Conservation (phyloP, 2,797 vertebrate genomes). For the Alauda arvensis region DNA sequence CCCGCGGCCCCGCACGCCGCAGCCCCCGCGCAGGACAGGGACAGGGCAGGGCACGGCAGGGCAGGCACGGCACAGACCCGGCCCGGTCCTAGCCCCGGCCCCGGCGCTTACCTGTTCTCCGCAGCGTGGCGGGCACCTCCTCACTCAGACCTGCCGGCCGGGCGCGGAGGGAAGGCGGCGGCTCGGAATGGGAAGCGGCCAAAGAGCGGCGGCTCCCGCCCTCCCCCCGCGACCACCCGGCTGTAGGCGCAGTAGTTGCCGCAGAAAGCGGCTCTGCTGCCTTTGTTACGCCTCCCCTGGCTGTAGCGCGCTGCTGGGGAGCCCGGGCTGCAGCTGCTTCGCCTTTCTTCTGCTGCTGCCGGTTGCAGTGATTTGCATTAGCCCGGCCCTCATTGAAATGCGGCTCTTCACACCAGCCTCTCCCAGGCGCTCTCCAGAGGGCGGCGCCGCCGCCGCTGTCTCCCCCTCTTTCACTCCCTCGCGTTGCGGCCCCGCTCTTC, state of each 20-base stretch:
- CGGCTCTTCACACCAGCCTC: conserved; percentile 75
- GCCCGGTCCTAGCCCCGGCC: background rate
- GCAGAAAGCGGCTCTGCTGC: conserved; percentile 62
- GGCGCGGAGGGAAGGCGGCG: background rate
- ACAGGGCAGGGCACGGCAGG: background rate
- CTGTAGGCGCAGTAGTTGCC: conserved; percentile 16
- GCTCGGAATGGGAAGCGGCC: background rate
- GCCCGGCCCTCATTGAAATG: conserved; percentile 79
- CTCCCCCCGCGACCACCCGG: background rate
- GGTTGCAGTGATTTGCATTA: conserved; percentile 80
- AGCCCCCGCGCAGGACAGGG: background rate
- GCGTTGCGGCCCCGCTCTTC: background rate
- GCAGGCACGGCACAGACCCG: background rate
- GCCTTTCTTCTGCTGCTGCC: conserved; percentile 68
- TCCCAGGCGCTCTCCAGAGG: conserved; percentile 61
- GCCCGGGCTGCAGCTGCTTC: conserved; percentile 66
- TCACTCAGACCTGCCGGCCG: background rate
- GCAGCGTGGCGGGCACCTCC: conserved; percentile 13
- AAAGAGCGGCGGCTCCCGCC: background rate
- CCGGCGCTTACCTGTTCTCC: conserved; percentile 1
- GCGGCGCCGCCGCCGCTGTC: conserved; percentile 48
- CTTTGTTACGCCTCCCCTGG: conserved; percentile 70
- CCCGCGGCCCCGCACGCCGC: background rate
- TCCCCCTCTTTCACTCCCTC: conserved; percentile 1
- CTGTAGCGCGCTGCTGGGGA: conserved; percentile 52